These are phyloP conservation scores for Apostichopus californicus DNA, from an alignment of 35 echinoderm and acorn worm species.

Conservation along the genomic window DNA sequence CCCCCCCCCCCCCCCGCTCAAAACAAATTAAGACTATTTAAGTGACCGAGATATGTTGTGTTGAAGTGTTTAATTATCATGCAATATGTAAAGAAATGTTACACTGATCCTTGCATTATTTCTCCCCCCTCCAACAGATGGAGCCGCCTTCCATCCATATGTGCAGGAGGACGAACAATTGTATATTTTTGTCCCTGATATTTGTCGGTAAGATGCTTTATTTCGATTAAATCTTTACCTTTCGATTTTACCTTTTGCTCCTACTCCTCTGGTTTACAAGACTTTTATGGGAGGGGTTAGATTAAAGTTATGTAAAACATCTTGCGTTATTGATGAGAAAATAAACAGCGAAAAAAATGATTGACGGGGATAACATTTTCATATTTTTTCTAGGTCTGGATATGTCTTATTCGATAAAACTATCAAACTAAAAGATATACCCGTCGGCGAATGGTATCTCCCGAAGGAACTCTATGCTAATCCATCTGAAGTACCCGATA, in stretches of 20 bases:
- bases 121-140: background rate
- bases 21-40: no score
- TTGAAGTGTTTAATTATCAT: background rate
- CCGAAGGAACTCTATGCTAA: conserved; percentile 67
- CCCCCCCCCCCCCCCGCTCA: no score
- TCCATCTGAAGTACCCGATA: conserved; percentile 66
- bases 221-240: no score
- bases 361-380: no score
- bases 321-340: no score
- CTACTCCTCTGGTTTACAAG: no score
- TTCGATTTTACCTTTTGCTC: no score
- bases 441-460: conserved; percentile 44
- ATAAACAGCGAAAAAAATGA: no score
- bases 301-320: no score
- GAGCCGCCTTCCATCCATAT: conserved; percentile 39
- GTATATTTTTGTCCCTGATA: conserved; percentile 49
- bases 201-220: conserved; percentile 21
- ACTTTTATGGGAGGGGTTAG: no score
- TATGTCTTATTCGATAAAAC: conserved; percentile 38
- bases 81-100: background rate
- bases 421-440: conserved; percentile 50
- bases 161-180: conserved; percentile 42
- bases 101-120: background rate
- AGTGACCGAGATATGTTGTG: no score
- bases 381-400: conserved; percentile 17